Evolutionary conservation across 2,113 vertebrate genomes (phyloP).

Genomic region (Gavialis gangeticus): DNA sequence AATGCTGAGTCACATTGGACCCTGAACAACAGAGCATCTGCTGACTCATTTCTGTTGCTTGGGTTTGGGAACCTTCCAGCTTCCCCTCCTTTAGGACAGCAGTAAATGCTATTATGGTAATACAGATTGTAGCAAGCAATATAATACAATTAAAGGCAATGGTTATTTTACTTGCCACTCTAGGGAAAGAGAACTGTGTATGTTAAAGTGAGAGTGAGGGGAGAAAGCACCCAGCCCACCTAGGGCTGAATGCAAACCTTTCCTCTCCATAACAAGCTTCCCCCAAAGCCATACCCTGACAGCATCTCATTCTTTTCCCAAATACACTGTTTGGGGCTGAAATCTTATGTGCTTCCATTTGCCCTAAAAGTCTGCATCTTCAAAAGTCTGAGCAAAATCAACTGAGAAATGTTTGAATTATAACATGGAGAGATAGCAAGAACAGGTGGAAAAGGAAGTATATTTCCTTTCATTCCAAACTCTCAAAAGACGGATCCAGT

Average conservation of each 20-base stretch:
- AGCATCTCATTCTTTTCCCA: neutral
- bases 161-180: accelerated
- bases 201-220: neutral
- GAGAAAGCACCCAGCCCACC: neutral
- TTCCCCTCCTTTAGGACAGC: neutral
- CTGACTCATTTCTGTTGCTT: constrained; percentile 33
- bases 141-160: neutral
- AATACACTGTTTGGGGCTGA: neutral
- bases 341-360: accelerated
- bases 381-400: accelerated
- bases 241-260: neutral
- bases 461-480: neutral
- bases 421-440: accelerated
- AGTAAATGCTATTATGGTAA: neutral
- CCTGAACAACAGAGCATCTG: neutral
- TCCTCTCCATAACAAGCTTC: neutral
- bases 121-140: neutral
- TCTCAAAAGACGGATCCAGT: accelerated
- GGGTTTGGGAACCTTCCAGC: neutral
- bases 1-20: constrained; percentile 45
- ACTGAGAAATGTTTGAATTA: neutral
- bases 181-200: neutral
- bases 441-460: neutral
- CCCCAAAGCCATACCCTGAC: neutral
- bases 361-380: neutral